Evolutionary conservation across 2,797 vertebrate species (phyloP).

Genomic region (Clarias laeviceps): DNA sequence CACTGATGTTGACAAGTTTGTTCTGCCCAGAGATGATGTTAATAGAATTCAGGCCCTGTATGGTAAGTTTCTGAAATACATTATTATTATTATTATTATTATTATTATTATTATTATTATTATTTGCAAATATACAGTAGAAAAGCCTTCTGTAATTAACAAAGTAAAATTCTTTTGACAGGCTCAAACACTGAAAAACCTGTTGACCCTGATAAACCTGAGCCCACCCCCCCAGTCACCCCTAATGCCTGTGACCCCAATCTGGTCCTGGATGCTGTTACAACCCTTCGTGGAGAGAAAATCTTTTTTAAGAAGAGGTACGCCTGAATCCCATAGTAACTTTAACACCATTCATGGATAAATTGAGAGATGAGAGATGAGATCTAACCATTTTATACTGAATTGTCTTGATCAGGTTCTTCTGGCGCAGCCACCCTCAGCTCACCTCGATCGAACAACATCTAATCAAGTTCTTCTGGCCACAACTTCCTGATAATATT

Average conservation of each 20-base stretch:
- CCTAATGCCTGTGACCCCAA: constrained; percentile 69
- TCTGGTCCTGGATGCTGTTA: constrained; percentile 72
- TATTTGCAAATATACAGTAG: not conserved
- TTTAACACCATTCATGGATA: not conserved
- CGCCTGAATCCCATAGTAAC: constrained; percentile 30
- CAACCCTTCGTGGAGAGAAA: constrained; percentile 74
- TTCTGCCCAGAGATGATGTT: constrained; percentile 79
- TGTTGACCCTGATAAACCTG: constrained; percentile 21
- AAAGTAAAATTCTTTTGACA: constrained; percentile 38
- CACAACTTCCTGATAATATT: constrained; percentile 69
- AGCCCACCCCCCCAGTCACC: constrained; percentile 52
- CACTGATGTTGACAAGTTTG: constrained; percentile 62
- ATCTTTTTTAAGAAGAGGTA: constrained; percentile 82
- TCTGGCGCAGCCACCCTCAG: constrained; percentile 72
- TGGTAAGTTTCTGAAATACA: constrained; percentile 62
- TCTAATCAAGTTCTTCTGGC: constrained; percentile 76
- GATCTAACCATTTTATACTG: constrained; percentile 24
- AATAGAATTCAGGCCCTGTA: constrained; percentile 79
- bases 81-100: not conserved
- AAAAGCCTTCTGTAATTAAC: not conserved
- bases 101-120: not conserved
- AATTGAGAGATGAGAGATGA: not conserved
- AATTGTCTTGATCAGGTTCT: constrained; percentile 64
- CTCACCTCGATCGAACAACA: constrained; percentile 63
- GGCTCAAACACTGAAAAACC: constrained; percentile 52